Base-by-base conservation (phyloP, 23 tunicate species). In the Trididemnum miniatum region DNA sequence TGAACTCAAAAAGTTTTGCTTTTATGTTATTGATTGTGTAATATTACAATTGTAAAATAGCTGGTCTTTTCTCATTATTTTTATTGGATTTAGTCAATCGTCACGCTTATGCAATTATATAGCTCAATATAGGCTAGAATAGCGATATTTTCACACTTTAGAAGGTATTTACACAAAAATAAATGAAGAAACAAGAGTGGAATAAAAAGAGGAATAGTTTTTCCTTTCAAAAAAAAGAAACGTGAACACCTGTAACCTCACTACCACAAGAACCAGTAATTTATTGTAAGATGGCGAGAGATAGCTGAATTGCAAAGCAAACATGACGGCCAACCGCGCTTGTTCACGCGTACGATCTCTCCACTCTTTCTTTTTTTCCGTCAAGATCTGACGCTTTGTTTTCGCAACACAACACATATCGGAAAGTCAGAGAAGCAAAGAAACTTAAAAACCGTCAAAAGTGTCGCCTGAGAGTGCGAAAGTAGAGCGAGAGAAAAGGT, bases 261-360 rank as follows among this genome's bases (percentile, higher is more conserved):
- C 9, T 15, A 5, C 37, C 37, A 69, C 18, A 35, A 69, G 37
- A 31, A 32, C 75, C 31, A 9, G 37, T 62, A 62, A 62, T 62
- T 26, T 62, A 20, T 62, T 62, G 67, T 7, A n/a, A 74, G 80
- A 74, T 74, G 80, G 59, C 80, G 80, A 74, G 30, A 74, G 80
- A 74, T 74, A 74, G 59, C 60, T 9, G 2, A 12, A 59, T 3
- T 39, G 9, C 28, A 74, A 74, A 74, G 80, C 35, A 74, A 74
- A 74, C 80, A 74, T 36, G 9, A n/a, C 29, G 67, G 27, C 26
- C 29, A 62, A 20, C 5, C 22, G 25, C 29, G 15, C 22, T 62
- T 62, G 15, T 62, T 62, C 67, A 62, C 67, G 67, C 44, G 76
- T n/a, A 31, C 76, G 9, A 71, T 7, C 44, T 25, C n/a, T 5